Conservation (phyloP, 2,888 invertebrate genomes). For the Petrophora chlorosata region DNA sequence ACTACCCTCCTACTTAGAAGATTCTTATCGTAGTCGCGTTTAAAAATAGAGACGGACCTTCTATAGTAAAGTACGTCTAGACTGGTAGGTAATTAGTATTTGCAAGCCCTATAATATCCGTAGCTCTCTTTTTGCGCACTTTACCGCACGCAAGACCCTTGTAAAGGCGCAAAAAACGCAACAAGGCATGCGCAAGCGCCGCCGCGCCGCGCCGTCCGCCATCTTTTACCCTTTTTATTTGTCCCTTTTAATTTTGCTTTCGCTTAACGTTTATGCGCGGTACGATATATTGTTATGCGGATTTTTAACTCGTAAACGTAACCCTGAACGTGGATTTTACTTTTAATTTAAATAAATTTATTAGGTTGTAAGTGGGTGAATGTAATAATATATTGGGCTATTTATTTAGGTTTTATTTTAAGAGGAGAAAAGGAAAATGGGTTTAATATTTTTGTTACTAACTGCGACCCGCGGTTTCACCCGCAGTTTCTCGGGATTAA, state of each 20-base stretch:
- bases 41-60: slow-evolving; percentile 14
- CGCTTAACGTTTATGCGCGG: slow-evolving; percentile 42
- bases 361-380: slow-evolving; percentile 41
- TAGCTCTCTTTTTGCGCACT: slow-evolving; percentile 11
- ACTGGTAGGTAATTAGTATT: slow-evolving; percentile 35
- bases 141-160: slow-evolving; percentile 42
- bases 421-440: too few species aligned
- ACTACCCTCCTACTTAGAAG: neutral
- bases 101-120: slow-evolving; percentile 15
- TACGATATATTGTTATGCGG: slow-evolving; percentile 49
- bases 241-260: slow-evolving; percentile 39
- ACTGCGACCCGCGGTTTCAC: too few species aligned
- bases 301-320: slow-evolving; percentile 40
- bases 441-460: too few species aligned
- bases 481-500: too few species aligned
- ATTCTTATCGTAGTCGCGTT: neutral
- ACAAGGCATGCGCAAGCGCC: slow-evolving; percentile 53
- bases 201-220: slow-evolving; percentile 46
- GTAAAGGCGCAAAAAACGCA: slow-evolving; percentile 44
- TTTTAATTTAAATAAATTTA: slow-evolving; percentile 36
- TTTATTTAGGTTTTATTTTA: slow-evolving; percentile 17
- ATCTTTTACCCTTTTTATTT: slow-evolving; percentile 52
- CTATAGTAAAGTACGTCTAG: slow-evolving; percentile 4
- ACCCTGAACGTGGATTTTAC: slow-evolving; percentile 40
- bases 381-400: slow-evolving; percentile 28